Evolutionary conservation across 1,140 invertebrate species (phyloP).

Genomic region (Myzus persicae): DNA sequence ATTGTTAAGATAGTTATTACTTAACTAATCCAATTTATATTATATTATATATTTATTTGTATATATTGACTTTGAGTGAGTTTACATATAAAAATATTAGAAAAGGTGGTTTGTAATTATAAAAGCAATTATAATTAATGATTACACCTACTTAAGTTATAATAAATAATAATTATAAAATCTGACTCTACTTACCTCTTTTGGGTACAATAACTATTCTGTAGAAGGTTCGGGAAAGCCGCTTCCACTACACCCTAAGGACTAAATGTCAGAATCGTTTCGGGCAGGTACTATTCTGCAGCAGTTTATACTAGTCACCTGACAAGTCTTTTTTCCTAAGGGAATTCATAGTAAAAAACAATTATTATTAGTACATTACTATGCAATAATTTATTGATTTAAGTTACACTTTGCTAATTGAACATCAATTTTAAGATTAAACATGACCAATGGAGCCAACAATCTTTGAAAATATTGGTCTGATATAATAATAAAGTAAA

Average conservation of each 20-base stretch:
- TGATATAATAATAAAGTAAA: no score
- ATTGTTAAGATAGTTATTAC: no score
- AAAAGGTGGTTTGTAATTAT: neutral
- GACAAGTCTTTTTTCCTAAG: conserved; percentile 1
- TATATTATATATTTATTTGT: neutral
- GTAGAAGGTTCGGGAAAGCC: neutral
- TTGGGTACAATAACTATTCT: neutral
- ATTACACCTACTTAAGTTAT: neutral
- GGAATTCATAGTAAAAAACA: neutral
- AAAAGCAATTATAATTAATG: neutral
- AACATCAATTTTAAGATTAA: neutral
- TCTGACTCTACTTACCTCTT: neutral
- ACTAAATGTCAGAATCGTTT: conserved; percentile 20
- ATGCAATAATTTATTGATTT: neutral
- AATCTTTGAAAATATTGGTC: neutral
- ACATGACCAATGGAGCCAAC: neutral
- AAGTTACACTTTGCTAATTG: neutral
- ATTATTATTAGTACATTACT: neutral
- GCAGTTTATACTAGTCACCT: neutral
- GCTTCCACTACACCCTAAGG: neutral
- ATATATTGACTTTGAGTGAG: neutral
- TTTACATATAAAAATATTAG: neutral
- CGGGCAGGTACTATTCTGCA: neutral
- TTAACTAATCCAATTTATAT: neutral
- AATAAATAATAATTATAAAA: neutral